A percentile compares a stretch with the other conserved stretches of the same genome.
These are phyloP conservation scores for Melanotaenia trifasciata DNA, from an alignment of 2,797 vertebrate species.

Conservation along the genomic window DNA sequence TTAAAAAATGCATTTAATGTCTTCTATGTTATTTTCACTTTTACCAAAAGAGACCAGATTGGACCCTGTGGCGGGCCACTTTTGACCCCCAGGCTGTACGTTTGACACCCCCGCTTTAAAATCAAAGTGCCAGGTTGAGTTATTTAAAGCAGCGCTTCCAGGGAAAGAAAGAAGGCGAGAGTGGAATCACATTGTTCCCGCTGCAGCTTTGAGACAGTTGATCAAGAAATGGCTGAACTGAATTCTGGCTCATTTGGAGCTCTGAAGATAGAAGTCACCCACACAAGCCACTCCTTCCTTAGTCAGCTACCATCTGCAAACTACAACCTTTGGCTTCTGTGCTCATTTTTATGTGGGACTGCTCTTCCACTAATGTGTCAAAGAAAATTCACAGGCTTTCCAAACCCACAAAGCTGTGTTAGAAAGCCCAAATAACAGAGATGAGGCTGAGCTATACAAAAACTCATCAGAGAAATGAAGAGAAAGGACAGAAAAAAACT, in stretches of 20 bases:
- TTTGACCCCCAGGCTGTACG: no score
- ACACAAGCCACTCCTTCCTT: neutral
- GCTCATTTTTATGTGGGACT: neutral
- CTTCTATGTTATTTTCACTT: no score
- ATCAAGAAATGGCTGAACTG: neutral
- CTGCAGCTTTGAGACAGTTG: neutral
- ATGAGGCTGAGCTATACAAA: neutral
- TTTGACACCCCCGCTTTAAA: no score
- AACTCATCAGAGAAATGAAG: neutral
- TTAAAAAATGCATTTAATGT: no score
- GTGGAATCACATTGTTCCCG: no score
- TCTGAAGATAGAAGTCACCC: slow-evolving; percentile 11
- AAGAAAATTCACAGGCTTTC: neutral
- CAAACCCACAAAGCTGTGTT: neutral
- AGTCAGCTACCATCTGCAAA: slow-evolving; percentile 4
- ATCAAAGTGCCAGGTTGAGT: no score
- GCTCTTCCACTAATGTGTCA: neutral
- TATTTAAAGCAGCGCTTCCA: no score
- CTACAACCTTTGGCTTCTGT: slow-evolving; percentile 1
- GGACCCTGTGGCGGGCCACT: no score
- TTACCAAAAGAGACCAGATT: no score
- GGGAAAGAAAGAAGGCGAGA: no score
- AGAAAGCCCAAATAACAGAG: neutral
- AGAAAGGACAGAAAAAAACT: slow-evolving; percentile 4
- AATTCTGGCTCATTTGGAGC: slow-evolving; percentile 7